Evolutionary conservation across 1,140 invertebrate genomes (phyloP), one percentile per base, ranked within the genome.

Genomic region (Atopsyche davidsoni): DNA sequence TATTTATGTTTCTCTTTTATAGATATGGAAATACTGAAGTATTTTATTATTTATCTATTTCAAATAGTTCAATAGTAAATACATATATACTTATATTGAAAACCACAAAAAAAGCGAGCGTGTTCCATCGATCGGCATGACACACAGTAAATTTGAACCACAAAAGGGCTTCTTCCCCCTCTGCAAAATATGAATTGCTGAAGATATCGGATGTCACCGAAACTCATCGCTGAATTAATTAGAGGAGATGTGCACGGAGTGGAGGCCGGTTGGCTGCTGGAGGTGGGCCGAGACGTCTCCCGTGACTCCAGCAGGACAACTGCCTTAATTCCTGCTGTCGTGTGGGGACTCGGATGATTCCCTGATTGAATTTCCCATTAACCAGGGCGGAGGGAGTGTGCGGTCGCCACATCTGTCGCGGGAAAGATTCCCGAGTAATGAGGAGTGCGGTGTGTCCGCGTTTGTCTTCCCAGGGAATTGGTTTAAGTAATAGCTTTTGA

Each of bases 281-380:
- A 23, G 40, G 24, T 51, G 10, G 36, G 3, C 36, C 10, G 19
- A 21, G 13, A 3, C 16, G 16, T 39, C 4, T 36, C 6, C 34
- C 7, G 4, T 4, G 7, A 4, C 6, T 7, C 6, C 14, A 0
- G 31, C n/a, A 18, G 38, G 36, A 22, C 19, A 10, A 18, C 18
- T 17, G 43, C n/a, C 22, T 52, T 52, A 52, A 52, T 52, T 52
- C 50, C 34, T 11, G 34, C n/a, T 22, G 46, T 35, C 46, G 23
- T 43, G 50, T 46, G 38, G 50, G 50, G 50, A 52, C 46, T 46
- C 24, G 35, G 42, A 23, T 25, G 49, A 46, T 45, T 45, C 43
- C 50, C 50, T 45, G 50, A 52, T 52, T 52, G 39, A 52, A 52
- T 52, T 52, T 52, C 50, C 43, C 40, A 52, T 52, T 45, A 52